Conservation (phyloP, 1,140 invertebrate species). For the Gerris buenoi region DNA sequence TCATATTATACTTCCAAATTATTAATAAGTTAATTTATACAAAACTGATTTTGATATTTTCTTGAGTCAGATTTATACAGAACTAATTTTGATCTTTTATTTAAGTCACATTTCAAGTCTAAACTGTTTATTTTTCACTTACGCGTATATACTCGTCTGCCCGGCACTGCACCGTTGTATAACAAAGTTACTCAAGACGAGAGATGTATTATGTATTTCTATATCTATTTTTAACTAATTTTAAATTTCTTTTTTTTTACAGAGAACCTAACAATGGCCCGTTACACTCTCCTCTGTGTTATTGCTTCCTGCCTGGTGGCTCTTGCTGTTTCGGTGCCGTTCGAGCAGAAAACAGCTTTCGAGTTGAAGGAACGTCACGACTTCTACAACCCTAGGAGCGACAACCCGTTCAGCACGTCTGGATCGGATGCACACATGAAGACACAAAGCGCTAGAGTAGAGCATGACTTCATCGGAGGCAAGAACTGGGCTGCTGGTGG, state of each 20-base stretch:
- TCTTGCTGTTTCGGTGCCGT: background rate
- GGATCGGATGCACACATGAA: background rate
- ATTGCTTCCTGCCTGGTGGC: background rate
- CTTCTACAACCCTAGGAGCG: background rate
- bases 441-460: background rate
- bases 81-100: no score
- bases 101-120: no score
- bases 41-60: no score
- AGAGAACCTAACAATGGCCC: background rate
- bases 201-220: no score
- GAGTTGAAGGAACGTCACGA: background rate
- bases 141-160: no score
- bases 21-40: no score
- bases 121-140: no score
- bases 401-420: background rate
- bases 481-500: constrained; percentile 2
- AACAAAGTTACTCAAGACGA: no score
- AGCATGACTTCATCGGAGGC: background rate
- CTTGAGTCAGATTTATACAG: no score
- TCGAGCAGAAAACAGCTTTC: background rate
- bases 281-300: background rate
- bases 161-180: no score
- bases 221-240: no score
- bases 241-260: background rate
- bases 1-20: no score